These are phyloP conservation scores for Coptodon rendalli DNA, from an alignment of 2,113 vertebrate genomes.

Conservation along the genomic window DNA sequence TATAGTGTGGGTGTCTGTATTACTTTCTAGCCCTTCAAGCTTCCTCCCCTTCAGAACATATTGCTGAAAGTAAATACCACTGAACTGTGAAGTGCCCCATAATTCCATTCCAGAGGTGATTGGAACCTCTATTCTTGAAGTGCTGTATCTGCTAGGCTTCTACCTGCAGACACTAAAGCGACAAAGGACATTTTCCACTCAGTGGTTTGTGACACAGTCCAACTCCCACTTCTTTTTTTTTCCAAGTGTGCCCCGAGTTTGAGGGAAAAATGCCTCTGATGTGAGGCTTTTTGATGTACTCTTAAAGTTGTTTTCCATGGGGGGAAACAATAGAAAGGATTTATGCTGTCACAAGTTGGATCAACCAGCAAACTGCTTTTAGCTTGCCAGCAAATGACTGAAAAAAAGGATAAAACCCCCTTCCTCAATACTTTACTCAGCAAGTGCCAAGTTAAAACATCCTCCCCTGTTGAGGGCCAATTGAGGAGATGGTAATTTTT, in stretches of 20 bases:
- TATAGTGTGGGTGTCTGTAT: neutral
- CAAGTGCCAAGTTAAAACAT: neutral
- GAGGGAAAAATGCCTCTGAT: neutral
- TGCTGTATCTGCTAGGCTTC: slow-evolving; percentile 32
- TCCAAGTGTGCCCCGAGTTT: neutral
- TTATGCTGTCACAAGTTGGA: slow-evolving; percentile 13
- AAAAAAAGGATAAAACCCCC: neutral
- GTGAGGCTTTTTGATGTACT: slow-evolving; percentile 5
- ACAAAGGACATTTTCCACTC: slow-evolving; percentile 54
- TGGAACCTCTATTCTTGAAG: slow-evolving; percentile 42
- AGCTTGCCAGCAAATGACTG: neutral
- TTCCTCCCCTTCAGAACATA: neutral
- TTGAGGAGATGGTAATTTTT: neutral
- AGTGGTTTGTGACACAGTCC: slow-evolving; percentile 25
- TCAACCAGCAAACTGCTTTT: slow-evolving; percentile 11
- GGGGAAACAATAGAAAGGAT: slow-evolving; percentile 12
- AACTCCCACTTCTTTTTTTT: neutral
- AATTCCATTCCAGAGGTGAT: slow-evolving; percentile 63
- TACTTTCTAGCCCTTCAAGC: slow-evolving; percentile 34
- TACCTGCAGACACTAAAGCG: slow-evolving; percentile 48
- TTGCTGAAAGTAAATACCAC: slow-evolving; percentile 41
- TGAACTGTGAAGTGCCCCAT: slow-evolving; percentile 58
- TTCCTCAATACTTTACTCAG: neutral
- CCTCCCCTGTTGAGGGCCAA: neutral
- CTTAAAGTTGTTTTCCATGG: neutral